Base-by-base conservation (phyloP, 2,113 vertebrate genomes). In the Entelurus aequoreus region DNA sequence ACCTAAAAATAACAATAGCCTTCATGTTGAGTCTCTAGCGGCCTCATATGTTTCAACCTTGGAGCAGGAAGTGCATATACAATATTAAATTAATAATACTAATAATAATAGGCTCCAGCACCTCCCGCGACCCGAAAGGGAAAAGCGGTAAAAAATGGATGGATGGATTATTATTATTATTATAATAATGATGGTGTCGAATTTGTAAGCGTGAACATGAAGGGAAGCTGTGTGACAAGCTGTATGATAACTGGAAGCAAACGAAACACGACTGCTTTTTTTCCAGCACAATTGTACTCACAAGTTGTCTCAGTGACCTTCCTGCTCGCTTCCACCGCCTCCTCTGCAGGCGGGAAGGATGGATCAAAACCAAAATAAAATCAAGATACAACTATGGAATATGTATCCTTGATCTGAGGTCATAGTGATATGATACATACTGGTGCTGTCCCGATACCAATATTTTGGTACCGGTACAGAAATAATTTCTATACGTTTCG, bases 321-420 rank as follows among this genome's bases (percentile, higher is more conserved):
- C 52, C 46, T 12, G n/a, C 44, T 61, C 60, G 64, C 75, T 76
- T 70, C 9, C 13, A 64, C 57, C 9, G 19, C 65, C 54, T 66
- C 58, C 54, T 64, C 71, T 12, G 50, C 50, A 37, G 53, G 52
- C 58, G 42, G 42, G 6, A 44, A 56, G 63, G 73, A 55, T 35
- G 62, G 63, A 69, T 64, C 14, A 9, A 15, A 58, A 65, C 3
- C 3, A 47, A 62, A 62, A 19, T 42, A 9, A 62, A 62, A 63
- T 76, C 62, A 71, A 69, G 74, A 78, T 38, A 68, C 50, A 59
- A 60, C 19, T 1, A 28, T 28, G 62, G 15, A 51, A 62, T 76
- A 77, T 44, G 68, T 66, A 69, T 74, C 71, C 66, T 77, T 74
- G 69, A 74, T 81, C 70, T 65, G 75, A 84, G 72, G 75, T 66